A percentile compares a stretch with the other conserved stretches of the same genome.
These are phyloP conservation scores for Drosophila littoralis DNA, from an alignment of 1,140 invertebrate species.

Conservation along the genomic window DNA sequence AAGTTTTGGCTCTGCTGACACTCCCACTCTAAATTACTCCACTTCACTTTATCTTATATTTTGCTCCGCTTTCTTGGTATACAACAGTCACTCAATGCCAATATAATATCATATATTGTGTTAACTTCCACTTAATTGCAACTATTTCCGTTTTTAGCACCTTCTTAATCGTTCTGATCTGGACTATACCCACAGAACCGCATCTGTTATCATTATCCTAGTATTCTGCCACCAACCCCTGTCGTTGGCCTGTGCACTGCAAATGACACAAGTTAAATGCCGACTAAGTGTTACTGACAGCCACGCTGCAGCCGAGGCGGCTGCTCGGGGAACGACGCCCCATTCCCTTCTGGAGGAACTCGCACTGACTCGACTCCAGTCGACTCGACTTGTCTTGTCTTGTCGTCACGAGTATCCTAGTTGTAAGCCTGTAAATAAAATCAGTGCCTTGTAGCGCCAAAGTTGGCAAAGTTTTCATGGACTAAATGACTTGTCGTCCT, in stretches of 20 bases:
- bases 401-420: constrained; percentile 41
- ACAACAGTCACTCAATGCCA: no score
- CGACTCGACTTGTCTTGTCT: no score
- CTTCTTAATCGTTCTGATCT: neutral
- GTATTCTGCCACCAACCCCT: neutral
- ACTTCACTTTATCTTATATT: neutral
- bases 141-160: neutral
- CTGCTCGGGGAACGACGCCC: constrained; percentile 4
- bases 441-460: constrained; percentile 66
- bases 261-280: constrained; percentile 78
- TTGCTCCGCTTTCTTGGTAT: neutral
- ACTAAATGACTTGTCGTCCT: constrained; percentile 62
- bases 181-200: neutral
- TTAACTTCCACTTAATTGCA: neutral
- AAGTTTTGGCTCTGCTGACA: no score
- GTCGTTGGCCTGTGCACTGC: constrained; percentile 32
- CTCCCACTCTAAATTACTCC: neutral
- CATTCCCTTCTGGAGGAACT: neutral
- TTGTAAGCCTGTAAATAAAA: constrained; percentile 61
- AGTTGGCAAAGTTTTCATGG: constrained; percentile 64
- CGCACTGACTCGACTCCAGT: constrained; percentile 34
- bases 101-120: no score
- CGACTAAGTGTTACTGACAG: constrained; percentile 72
- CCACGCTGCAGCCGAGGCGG: constrained; percentile 46
- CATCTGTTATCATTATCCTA: constrained; percentile 1